Conservation (phyloP, 2,888 invertebrate species). For the Aleiodes leptofemur region DNA sequence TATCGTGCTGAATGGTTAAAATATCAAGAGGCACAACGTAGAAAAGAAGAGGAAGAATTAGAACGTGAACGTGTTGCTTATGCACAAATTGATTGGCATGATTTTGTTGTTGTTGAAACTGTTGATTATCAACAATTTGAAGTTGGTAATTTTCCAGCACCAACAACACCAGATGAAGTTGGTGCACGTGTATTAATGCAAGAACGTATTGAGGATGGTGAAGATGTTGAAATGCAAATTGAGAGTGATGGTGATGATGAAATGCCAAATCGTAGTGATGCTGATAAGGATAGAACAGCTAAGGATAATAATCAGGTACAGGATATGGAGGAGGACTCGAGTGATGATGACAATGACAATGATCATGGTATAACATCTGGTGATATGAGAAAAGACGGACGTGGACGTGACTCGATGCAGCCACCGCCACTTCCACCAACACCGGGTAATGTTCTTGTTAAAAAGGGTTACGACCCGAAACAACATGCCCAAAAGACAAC, state of each 20-base stretch:
- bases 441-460: constrained; percentile 95
- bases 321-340: constrained; percentile 94
- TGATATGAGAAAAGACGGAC: constrained; percentile 68
- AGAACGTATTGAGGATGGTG: constrained; percentile 87
- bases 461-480: constrained; percentile 97
- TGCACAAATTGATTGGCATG: constrained; percentile 99
- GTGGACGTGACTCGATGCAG: constrained; percentile 74
- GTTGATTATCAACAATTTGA: constrained; percentile 99
- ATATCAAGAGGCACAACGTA: constrained; percentile 94
- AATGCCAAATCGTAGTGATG: constrained; percentile 70
- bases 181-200: constrained; percentile 95
- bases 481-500: constrained; percentile 80
- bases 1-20: constrained; percentile 98
- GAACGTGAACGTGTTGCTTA: constrained; percentile 97
- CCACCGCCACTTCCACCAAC: constrained; percentile 89
- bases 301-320: constrained; percentile 81
- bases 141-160: constrained; percentile 96
- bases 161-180: constrained; percentile 97
- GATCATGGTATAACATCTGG: constrained; percentile 74
- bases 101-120: constrained; percentile 99
- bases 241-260: constrained; percentile 89
- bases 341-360: constrained; percentile 79
- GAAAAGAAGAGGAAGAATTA: constrained; percentile 95
- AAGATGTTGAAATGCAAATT: constrained; percentile 93
- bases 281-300: constrained; percentile 73